Evolutionary conservation across 1,140 invertebrate species (phyloP).

Genomic region (Trinorchestia longiramus): DNA sequence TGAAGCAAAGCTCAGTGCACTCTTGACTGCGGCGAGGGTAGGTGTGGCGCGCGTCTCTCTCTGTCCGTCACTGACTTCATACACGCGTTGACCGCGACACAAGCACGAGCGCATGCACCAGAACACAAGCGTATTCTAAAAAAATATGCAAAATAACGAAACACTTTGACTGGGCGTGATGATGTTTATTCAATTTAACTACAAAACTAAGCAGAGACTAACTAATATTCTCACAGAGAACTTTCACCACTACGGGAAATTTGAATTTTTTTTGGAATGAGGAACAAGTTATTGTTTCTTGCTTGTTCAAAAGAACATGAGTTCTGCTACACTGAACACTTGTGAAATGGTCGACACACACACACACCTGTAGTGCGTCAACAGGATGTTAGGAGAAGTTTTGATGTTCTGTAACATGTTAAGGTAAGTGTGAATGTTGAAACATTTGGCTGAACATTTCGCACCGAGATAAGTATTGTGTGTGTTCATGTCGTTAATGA

Average conservation of each 20-base stretch:
- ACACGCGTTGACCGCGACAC: background rate
- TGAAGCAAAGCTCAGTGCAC: constrained; percentile 15
- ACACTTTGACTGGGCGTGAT: background rate
- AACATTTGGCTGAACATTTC: no score
- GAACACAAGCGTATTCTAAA: background rate
- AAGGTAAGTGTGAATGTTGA: background rate
- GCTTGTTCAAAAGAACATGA: background rate
- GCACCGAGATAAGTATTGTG: no score
- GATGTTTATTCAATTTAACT: background rate
- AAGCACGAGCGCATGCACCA: background rate
- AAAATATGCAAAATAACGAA: background rate
- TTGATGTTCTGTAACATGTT: background rate
- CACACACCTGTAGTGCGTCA: background rate
- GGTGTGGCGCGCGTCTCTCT: constrained; percentile 11
- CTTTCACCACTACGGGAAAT: no score
- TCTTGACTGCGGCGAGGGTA: constrained; percentile 14
- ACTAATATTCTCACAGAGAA: background rate
- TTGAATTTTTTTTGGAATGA: background rate
- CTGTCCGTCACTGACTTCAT: background rate
- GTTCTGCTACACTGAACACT: background rate
- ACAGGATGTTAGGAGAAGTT: background rate
- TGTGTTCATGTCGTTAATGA: no score
- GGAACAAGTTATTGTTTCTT: background rate
- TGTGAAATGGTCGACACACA: background rate
- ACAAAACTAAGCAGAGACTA: background rate